phyloP scores from a whole-genome alignment of 2,113 vertebrate genomes.

The Calonectris borealis region DNA sequence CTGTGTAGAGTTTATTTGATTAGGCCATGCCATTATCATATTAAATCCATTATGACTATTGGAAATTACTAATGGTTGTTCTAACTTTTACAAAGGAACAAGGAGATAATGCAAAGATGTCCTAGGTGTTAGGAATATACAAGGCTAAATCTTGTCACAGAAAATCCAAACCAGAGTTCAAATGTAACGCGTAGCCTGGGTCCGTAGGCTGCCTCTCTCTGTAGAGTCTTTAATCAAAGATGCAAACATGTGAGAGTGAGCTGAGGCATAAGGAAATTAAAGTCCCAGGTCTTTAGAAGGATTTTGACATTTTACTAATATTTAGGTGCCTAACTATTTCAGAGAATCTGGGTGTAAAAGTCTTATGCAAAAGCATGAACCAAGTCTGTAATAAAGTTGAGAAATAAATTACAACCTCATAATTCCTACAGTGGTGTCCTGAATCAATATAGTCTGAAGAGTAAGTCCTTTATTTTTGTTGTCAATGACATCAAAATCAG shows the following conservation, averaged over 20 bases:
- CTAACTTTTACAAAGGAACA: neutral
- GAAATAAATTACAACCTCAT: neutral
- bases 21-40: slow-evolving; percentile 17
- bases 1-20: slow-evolving; percentile 22
- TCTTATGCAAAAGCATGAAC: neutral
- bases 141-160: neutral
- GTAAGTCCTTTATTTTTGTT: neutral
- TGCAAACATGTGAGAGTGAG: neutral
- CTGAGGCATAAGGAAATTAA: neutral
- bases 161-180: neutral
- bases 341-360: neutral
- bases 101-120: neutral
- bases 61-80: neutral
- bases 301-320: neutral
- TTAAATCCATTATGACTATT: slow-evolving; percentile 19
- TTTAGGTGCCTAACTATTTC: neutral
- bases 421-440: neutral
- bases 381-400: neutral
- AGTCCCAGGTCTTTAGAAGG: neutral
- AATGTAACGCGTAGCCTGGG: neutral
- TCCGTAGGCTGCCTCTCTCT: neutral
- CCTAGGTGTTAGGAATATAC: neutral
- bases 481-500: neutral
- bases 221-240: neutral
- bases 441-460: neutral